These are phyloP conservation scores for Cantharis flavilabris DNA, from an alignment of 2,888 invertebrate genomes.

Conservation along the genomic window DNA sequence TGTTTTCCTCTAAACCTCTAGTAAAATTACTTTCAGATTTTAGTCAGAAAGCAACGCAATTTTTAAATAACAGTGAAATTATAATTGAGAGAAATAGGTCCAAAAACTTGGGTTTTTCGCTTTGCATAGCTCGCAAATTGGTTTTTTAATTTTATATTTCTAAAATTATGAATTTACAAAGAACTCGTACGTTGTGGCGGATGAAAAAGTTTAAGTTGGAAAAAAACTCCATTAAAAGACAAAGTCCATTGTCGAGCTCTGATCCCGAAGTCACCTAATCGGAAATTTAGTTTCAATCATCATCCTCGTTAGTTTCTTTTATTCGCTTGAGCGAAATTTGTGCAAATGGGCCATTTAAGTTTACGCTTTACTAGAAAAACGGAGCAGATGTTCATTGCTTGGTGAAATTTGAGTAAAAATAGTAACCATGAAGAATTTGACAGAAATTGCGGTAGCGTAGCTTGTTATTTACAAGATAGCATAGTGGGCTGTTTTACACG, in stretches of 20 bases:
- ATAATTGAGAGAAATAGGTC: too few relatives aligned
- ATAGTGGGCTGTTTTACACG: conserved; percentile 20
- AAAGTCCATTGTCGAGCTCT: neutral
- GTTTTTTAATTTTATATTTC: too few relatives aligned
- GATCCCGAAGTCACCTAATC: neutral
- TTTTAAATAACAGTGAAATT: too few relatives aligned
- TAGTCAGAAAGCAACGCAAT: too few relatives aligned
- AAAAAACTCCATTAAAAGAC: neutral
- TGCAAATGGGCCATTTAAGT: conserved; percentile 30
- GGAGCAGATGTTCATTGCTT: conserved; percentile 28
- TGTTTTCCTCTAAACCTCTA: too few relatives aligned
- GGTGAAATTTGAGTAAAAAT: conserved; percentile 14
- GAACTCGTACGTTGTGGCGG: too few relatives aligned
- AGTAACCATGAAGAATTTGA: conserved; percentile 18
- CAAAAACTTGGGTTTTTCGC: too few relatives aligned
- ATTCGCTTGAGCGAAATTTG: conserved; percentile 25
- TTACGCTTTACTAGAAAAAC: conserved; percentile 30
- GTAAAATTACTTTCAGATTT: too few relatives aligned
- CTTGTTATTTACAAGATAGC: conserved; percentile 16
- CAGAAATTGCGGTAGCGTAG: conserved; percentile 2
- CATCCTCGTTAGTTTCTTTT: neutral
- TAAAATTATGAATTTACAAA: too few relatives aligned
- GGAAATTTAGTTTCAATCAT: conserved; percentile 9
- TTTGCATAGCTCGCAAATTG: too few relatives aligned
- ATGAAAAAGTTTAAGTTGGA: too few relatives aligned